These are phyloP conservation scores for Meandrina meandrites DNA, from an alignment of 92 coral and sea anemone genomes.

Conservation along the genomic window DNA sequence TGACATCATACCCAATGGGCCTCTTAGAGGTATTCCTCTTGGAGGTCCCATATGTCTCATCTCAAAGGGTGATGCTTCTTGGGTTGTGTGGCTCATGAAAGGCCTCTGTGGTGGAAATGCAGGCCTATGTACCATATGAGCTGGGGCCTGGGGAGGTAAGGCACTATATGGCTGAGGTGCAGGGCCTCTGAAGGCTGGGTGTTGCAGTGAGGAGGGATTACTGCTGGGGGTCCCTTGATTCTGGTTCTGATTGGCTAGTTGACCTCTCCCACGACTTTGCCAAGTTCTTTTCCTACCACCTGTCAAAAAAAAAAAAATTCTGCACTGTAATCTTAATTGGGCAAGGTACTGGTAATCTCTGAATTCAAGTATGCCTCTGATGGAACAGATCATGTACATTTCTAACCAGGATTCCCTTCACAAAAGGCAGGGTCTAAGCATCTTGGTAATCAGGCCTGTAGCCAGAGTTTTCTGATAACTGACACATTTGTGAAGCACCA, in stretches of 20 bases:
- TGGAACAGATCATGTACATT: no score
- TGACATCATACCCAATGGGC: constrained; percentile 11
- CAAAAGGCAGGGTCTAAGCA: no score
- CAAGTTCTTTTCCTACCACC: constrained; percentile 41
- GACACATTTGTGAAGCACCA: no score
- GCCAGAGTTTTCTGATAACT: no score
- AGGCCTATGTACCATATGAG: background rate
- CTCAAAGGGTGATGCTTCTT: background rate
- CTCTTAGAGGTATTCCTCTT: constrained; percentile 15
- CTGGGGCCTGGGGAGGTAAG: background rate
- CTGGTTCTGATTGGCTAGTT: constrained; percentile 2
- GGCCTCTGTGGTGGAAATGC: constrained; percentile 5
- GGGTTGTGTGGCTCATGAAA: constrained; percentile 13
- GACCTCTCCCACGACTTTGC: constrained; percentile 20
- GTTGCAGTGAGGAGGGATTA: background rate
- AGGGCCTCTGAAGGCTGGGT: constrained; percentile 20
- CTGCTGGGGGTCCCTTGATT: background rate
- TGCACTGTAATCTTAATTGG: background rate
- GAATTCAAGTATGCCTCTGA: no score
- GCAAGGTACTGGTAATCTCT: no score
- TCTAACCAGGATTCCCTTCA: no score
- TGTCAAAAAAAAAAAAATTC: background rate
- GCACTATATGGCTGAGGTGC: background rate
- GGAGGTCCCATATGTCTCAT: constrained; percentile 17
- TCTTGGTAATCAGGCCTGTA: no score